Percentiles rank a stretch among this genome's conserved stretches.
Evolutionary conservation across 2,113 vertebrate genomes (phyloP).

Genomic region (Centropus unirufus): DNA sequence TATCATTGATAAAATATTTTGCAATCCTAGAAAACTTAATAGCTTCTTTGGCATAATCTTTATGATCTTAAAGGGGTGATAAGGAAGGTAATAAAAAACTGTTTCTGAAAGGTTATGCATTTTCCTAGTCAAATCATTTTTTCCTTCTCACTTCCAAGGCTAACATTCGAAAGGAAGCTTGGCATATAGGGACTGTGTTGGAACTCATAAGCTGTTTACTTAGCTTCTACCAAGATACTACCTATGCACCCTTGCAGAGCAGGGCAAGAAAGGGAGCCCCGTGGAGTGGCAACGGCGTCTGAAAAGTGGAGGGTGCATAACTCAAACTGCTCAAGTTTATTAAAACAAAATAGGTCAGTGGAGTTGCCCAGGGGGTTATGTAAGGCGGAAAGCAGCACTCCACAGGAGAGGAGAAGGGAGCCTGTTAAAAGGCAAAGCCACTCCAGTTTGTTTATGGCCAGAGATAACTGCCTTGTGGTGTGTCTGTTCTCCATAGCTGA

Average conservation of each 20-base stretch:
- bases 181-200: background rate
- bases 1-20: slow-evolving; percentile 73
- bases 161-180: slow-evolving; percentile 53
- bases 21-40: slow-evolving; percentile 65
- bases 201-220: slow-evolving; percentile 64
- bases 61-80: slow-evolving; percentile 60
- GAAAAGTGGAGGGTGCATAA: slow-evolving; percentile 25
- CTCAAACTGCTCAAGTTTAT: slow-evolving; percentile 45
- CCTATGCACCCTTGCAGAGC: slow-evolving; percentile 3
- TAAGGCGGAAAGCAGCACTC: slow-evolving; percentile 55
- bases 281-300: background rate
- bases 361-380: slow-evolving; percentile 46
- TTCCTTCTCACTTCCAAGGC: slow-evolving; percentile 55
- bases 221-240: slow-evolving; percentile 45
- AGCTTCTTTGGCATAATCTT: slow-evolving; percentile 61
- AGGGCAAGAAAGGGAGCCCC: slow-evolving; percentile 29
- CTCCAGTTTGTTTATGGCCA: slow-evolving; percentile 39
- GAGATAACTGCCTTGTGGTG: slow-evolving; percentile 49
- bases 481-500: slow-evolving; percentile 48
- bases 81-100: slow-evolving; percentile 63
- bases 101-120: slow-evolving; percentile 44
- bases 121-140: slow-evolving; percentile 53
- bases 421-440: slow-evolving; percentile 61
- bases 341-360: slow-evolving; percentile 60
- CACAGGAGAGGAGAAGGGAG: slow-evolving; percentile 37